phyloP scores from a whole-genome alignment of 2,888 invertebrate genomes.

The Drosophila macrospina region DNA sequence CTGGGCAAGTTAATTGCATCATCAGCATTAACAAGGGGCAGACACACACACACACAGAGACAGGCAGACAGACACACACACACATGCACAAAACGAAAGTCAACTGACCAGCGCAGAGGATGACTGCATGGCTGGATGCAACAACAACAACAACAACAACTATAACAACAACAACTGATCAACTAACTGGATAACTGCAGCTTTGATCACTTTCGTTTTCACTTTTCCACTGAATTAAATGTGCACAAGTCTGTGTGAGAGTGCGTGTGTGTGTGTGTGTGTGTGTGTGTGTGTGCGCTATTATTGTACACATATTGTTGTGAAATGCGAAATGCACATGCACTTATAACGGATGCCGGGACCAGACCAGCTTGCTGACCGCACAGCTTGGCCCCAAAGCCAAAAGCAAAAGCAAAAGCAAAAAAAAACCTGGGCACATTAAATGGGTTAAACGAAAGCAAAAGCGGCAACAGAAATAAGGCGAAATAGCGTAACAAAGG shows the following conservation, averaged over 20 bases:
- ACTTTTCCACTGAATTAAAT: conserved; percentile 81
- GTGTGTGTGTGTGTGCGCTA: conserved; percentile 12
- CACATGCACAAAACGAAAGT: conserved; percentile 67
- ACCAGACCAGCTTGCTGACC: conserved; percentile 15
- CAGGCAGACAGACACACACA: conserved; percentile 13
- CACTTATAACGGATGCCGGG: conserved; percentile 62
- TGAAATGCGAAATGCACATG: conserved; percentile 53
- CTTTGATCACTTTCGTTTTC: conserved; percentile 79
- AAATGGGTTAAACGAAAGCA: conserved; percentile 83
- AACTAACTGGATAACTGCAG: conserved; percentile 63
- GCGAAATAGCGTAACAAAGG: conserved; percentile 68
- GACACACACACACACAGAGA: conserved; percentile 17
- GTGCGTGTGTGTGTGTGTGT: conserved; percentile 1
- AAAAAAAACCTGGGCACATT: conserved; percentile 42
- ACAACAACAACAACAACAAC: not conserved
- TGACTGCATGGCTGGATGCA: conserved; percentile 7
- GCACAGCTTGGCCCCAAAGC: conserved; percentile 22
- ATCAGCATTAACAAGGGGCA: conserved; percentile 52
- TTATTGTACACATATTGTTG: too few species aligned
- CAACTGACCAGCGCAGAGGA: conserved; percentile 57
- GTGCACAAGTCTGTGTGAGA: conserved; percentile 34
- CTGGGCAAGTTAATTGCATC: conserved; percentile 65
- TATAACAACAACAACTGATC: conserved; percentile 33
- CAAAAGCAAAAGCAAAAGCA: conserved; percentile 75
- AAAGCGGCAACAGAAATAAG: conserved; percentile 52